Evolutionary conservation across 2,888 invertebrate genomes (phyloP), one percentile per base, ranked within the genome.

Genomic region (Cantharis rustica): DNA sequence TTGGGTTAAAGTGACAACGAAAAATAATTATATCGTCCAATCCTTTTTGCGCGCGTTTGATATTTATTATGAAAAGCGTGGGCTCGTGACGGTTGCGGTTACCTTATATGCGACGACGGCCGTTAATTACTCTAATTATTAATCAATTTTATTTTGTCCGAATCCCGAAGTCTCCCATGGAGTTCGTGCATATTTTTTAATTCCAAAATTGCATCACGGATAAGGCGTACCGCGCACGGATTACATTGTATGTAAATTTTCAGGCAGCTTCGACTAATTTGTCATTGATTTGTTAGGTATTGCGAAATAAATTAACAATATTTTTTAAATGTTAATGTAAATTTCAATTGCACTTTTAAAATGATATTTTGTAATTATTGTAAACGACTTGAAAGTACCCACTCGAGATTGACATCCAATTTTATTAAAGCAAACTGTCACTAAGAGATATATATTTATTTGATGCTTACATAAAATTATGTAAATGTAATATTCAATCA

Each of bases 281-380:
- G 23, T 66, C 23, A 23, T 23, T 66, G 17, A 66, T 66, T 66
- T 66, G 64, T 66, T 66, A 13, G 31, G n/a, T 16, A 16, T 66
- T 66, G 64, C n/a, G 64, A 66, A 66, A 66, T 66, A 66, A 66
- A 66, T 66, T 23, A 66, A 47, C 47, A 47, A 47, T 47, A 47
- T 47, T 47, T 31, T 47, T 47, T 47, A 66, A 66, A 66, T 66
- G 64, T 66, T 17, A 66, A 66, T 20, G 64, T 66, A 17, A 20
- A 66, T 66, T 66, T 66, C 64, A 66, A 66, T 66, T 66, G 64
- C 64, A 66, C 64, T 66, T 66, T 66, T 66, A 66, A 17, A 66
- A 20, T 66, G 64, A 20, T 20, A 66, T 23, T 11, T 20, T 66
- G 64, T 66, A 20, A 66, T 20, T 20, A 66, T 66, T 16, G 23